Conservation (phyloP, 2,113 vertebrate species). For the Riparia riparia region DNA sequence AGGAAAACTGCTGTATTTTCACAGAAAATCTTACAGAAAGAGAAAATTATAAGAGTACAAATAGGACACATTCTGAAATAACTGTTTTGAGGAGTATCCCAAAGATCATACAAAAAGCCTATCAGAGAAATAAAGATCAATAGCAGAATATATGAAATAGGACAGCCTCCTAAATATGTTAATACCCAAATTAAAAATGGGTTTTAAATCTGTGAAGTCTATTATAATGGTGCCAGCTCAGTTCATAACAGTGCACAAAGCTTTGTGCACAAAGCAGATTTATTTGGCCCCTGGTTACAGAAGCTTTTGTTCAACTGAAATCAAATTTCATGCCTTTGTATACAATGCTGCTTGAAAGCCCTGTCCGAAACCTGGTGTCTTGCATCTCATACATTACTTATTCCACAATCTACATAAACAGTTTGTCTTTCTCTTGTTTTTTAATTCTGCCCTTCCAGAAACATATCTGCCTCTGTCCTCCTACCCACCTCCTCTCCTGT, state of each 20-base stretch:
- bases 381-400: neutral
- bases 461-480: neutral
- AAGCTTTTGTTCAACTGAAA: conserved; percentile 20
- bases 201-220: neutral
- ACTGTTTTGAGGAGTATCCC: neutral
- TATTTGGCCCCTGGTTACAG: neutral
- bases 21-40: neutral
- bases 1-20: neutral
- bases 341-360: neutral
- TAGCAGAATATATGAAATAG: neutral
- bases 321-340: conserved; percentile 5
- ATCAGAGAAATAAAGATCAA: neutral
- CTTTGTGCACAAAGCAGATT: neutral
- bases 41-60: neutral
- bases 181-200: neutral
- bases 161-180: neutral
- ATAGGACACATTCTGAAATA: conserved; percentile 4
- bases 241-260: neutral
- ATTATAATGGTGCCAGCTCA: neutral
- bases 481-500: neutral
- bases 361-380: neutral
- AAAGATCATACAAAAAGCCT: neutral
- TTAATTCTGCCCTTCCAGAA: neutral
- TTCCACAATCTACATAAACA: neutral
- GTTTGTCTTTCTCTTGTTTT: neutral